Evolutionary conservation across 1,140 invertebrate species (phyloP).

Genomic region (Leguminivora glycinivorella): DNA sequence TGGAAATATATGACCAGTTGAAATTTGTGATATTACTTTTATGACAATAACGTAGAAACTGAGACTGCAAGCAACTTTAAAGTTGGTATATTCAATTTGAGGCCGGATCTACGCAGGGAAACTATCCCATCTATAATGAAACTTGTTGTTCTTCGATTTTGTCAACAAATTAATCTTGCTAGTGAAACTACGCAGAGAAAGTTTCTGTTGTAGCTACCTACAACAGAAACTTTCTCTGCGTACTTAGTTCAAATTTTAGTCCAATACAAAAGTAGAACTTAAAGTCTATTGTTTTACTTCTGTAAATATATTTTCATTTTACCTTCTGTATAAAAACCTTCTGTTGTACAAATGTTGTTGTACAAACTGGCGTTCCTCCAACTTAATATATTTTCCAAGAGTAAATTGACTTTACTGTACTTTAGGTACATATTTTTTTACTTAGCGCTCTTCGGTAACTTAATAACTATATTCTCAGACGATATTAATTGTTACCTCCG

Average conservation of each 20-base stretch:
- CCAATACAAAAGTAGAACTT: not conserved
- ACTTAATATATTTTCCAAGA: no score
- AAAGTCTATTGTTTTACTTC: no score
- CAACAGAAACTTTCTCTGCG: no score
- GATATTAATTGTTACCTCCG: not conserved
- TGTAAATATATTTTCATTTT: no score
- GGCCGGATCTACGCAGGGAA: not conserved
- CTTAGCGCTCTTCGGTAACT: no score
- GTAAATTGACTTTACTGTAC: no score
- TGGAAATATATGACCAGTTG: not conserved
- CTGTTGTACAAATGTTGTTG: no score
- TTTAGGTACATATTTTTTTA: no score
- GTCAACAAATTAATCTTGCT: slow-evolving; percentile 13
- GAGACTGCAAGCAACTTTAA: not conserved
- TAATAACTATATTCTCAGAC: not conserved
- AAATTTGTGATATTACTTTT: slow-evolving; percentile 23
- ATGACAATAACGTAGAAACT: not conserved
- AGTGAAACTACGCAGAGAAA: not conserved
- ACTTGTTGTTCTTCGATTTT: slow-evolving; percentile 14
- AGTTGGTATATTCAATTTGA: not conserved
- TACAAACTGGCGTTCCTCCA: no score
- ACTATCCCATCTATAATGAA: slow-evolving; percentile 14
- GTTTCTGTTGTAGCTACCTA: not conserved
- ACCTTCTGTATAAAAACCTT: no score
- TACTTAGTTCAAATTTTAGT: not conserved